Evolutionary conservation across 2,888 invertebrate genomes (phyloP), one percentile per base, ranked within the genome.

Genomic region (Apodemia hepburni): DNA sequence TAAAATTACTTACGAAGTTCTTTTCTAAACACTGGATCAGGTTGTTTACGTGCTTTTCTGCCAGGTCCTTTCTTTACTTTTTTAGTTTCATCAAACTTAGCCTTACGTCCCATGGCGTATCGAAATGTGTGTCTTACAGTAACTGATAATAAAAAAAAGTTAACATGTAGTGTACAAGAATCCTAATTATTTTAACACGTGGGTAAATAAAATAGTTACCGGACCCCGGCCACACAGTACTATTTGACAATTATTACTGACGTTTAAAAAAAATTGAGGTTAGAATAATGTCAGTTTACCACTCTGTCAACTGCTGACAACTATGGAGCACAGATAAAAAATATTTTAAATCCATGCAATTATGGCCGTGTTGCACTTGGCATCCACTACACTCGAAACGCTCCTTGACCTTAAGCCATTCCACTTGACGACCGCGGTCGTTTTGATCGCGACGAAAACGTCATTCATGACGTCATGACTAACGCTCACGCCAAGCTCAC

Each of bases 11-110:
- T 74, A 91, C 91, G 69, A 27, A 91, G 78, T 73, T 92, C 89
- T 75, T 93, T 93, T 64, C 93, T 93, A 76, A 95, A 94, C 59
- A 92, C 90, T 1, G 98, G 98, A 72, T 96, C 95, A 57, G 94
- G 94, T 78, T 98, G 98, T 78, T 98, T 98, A 71, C 95, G 96
- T 0, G 97, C 92, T 84, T 98, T 98, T 69, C 95, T 94, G 0
- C 98, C 98, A 9, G 96, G 97, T 0, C 98, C 98, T 74, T 95
- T 95, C 78, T 96, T 96, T 2, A 93, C 93, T 70, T 94, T 93
- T 63, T 90, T 92, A 45, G 90, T 93, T 73, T 96, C 96, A 71
- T 93, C 93, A 80, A 95, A 97, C 76, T 96, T 95, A 5, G 96
- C 97, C 87, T 97, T 97, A 54, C 97, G 93, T 68, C 97, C 97